Evolutionary conservation across 2,797 vertebrate genomes (phyloP).

Genomic region (Lophotriccus pileatus): DNA sequence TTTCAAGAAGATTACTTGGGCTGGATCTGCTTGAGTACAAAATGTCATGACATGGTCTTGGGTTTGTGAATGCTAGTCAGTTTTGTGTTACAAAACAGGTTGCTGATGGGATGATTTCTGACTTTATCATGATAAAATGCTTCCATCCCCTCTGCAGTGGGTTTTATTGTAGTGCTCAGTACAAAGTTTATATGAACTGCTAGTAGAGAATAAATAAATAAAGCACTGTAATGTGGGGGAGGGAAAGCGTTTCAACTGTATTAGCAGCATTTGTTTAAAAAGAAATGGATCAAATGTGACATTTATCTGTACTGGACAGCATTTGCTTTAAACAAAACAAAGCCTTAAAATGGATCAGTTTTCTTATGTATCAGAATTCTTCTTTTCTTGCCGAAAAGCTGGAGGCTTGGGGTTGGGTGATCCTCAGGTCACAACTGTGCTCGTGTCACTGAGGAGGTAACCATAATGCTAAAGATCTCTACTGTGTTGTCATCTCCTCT

Average conservation of each 20-base stretch:
- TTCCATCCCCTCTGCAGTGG: not conserved
- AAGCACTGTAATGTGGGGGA: not conserved
- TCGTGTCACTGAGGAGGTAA: not conserved
- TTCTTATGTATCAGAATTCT: not conserved
- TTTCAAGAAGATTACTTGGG: not conserved
- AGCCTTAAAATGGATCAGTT: not conserved
- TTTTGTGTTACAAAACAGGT: not conserved
- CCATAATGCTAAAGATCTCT: not conserved
- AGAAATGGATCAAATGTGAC: slow-evolving; percentile 43
- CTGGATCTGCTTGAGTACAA: not conserved
- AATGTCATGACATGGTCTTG: not conserved
- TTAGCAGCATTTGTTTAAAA: slow-evolving; percentile 35
- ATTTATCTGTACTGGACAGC: slow-evolving; percentile 48
- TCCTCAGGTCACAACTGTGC: not conserved
- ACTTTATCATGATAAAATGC: not conserved
- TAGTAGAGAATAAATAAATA: slow-evolving; percentile 51
- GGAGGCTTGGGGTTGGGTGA: not conserved
- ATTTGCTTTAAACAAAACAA: slow-evolving; percentile 45
- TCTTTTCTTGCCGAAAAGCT: not conserved
- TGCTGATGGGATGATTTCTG: slow-evolving; percentile 6
- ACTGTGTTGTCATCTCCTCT: not conserved
- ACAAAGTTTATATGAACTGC: slow-evolving; percentile 39
- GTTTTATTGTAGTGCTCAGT: not conserved
- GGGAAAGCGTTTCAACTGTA: slow-evolving; percentile 15
- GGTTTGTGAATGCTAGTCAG: not conserved